Conservation (phyloP, 2,113 vertebrate species). For the human (Homo sapiens) region GRCh38 chr16:5226001-5226500, state of each 20-base stretch:
- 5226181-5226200: not conserved
- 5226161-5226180: constrained; percentile 47
- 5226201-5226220: not conserved
- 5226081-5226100: not conserved
- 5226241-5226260: not conserved
- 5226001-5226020: not conserved
- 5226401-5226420: not conserved
- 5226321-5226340: not conserved
- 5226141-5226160: not conserved
- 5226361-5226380: not conserved
- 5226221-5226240: not conserved
- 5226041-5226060: not conserved
- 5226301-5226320: not conserved
- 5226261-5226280: not conserved
- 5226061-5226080: not conserved
- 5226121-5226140: constrained; percentile 53
- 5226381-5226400: not conserved
- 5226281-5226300: not conserved
- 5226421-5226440: not conserved
- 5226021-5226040: not conserved
- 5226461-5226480: not conserved
- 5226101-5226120: constrained; percentile 68
- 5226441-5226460: not conserved
- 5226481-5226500: not conserved
- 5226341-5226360: not conserved